Evolutionary conservation across 2,797 vertebrate species (phyloP).

Genomic region (Falco biarmicus): DNA sequence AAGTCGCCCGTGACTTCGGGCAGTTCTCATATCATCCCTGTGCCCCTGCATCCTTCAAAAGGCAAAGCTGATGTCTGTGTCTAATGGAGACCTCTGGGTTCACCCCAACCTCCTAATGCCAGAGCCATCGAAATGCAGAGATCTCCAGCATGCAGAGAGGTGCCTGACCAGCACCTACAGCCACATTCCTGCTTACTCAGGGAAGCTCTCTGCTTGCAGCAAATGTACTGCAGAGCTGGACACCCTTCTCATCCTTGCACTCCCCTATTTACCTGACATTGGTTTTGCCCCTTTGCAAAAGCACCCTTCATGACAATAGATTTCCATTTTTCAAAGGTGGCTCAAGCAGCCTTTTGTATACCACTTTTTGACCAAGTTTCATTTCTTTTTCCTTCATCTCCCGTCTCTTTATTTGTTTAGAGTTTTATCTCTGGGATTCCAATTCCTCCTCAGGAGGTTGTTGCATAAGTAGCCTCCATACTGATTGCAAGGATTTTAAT

Average conservation of each 20-base stretch:
- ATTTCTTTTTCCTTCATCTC: slow-evolving; percentile 29
- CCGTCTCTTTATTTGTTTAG: slow-evolving; percentile 55
- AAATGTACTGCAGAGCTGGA: not conserved
- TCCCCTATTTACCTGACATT: not conserved
- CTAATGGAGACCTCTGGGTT: not conserved
- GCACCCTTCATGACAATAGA: fast-evolving
- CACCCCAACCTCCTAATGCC: fast-evolving
- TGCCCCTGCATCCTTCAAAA: not conserved
- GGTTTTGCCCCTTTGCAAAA: not conserved
- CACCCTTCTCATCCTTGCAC: not conserved
- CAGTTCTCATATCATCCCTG: fast-evolving
- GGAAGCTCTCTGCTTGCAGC: not conserved
- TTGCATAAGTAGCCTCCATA: slow-evolving; percentile 64
- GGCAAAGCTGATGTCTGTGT: not conserved
- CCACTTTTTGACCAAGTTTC: slow-evolving; percentile 33
- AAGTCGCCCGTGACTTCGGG: not conserved
- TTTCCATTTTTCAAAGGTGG: not conserved
- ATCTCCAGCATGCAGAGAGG: too few species aligned
- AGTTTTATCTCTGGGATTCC: slow-evolving; percentile 65
- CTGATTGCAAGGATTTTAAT: slow-evolving; percentile 69
- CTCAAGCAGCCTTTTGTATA: not conserved
- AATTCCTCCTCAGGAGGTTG: slow-evolving; percentile 67
- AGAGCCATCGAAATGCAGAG: not conserved
- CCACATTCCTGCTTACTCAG: fast-evolving
- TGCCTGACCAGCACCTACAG: too few species aligned